Conservation (phyloP, 2,113 vertebrate genomes). For the Onychostoma macrolepis region DNA sequence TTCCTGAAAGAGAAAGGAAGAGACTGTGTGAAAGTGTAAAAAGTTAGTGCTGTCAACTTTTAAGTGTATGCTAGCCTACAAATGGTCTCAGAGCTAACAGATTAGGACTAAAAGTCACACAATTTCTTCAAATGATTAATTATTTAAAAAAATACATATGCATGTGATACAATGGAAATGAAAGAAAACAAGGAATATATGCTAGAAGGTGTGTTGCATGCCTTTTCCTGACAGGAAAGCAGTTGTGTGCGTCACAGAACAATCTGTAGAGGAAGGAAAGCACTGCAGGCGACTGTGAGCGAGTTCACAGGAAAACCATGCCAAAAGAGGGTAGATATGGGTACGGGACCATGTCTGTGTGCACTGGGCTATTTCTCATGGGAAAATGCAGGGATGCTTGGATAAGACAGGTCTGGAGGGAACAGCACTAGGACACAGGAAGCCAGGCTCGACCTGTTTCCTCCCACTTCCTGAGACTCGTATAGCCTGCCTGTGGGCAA, state of each 20-base stretch:
- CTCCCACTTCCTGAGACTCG: conserved; percentile 43
- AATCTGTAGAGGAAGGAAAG: conserved; percentile 55
- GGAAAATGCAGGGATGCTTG: conserved; percentile 34
- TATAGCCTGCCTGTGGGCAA: conserved; percentile 43
- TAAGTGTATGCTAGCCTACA: background rate
- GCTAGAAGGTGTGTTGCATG: conserved; percentile 6
- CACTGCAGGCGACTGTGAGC: background rate
- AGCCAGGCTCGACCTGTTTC: conserved; percentile 41
- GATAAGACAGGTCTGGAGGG: conserved; percentile 34
- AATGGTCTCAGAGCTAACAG: background rate
- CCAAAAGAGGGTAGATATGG: background rate
- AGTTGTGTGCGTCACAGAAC: conserved; percentile 49
- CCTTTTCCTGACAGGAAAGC: conserved; percentile 54
- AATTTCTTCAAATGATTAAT: background rate
- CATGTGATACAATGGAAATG: background rate
- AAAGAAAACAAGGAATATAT: background rate
- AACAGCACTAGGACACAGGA: conserved; percentile 33
- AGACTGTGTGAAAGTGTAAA: background rate
- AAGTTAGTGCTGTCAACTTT: background rate
- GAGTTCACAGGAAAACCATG: conserved; percentile 41
- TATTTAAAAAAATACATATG: background rate
- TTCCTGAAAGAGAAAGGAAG: conserved; percentile 9
- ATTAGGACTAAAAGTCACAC: background rate
- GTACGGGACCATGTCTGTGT: conserved; percentile 10
- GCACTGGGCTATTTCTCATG: conserved; percentile 35